Percentiles rank a stretch among this genome's conserved stretches.
phyloP scores from a whole-genome alignment of 2,797 vertebrate genomes.

The Balearica regulorum region DNA sequence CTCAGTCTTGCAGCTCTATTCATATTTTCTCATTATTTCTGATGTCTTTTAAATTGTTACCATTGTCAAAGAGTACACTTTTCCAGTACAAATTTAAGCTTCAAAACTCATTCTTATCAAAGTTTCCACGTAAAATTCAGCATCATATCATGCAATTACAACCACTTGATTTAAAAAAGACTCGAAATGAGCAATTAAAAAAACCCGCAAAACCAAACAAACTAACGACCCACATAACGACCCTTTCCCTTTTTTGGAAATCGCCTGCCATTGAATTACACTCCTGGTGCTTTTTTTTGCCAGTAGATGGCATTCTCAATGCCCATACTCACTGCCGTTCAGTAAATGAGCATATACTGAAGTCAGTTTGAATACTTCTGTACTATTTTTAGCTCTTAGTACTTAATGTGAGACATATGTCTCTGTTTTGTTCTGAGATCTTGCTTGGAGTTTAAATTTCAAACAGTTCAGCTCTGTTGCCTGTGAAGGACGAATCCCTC shows the following conservation, averaged over 20 bases:
- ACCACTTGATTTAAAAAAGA: background rate
- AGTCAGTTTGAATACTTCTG: background rate
- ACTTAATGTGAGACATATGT: background rate
- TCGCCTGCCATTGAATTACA: background rate
- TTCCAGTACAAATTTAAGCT: background rate
- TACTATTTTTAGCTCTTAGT: background rate
- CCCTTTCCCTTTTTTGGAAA: background rate
- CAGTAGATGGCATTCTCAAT: conserved; percentile 63
- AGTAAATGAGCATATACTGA: background rate
- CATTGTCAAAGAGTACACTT: background rate
- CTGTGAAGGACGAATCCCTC: background rate
- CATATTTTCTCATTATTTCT: background rate
- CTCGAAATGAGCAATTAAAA: background rate
- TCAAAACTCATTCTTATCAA: background rate
- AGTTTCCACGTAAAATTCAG: background rate
- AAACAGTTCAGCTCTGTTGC: background rate
- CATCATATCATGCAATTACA: background rate
- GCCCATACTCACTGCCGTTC: background rate
- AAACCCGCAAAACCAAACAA: background rate
- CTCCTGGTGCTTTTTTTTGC: conserved; percentile 1
- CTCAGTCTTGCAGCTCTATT: background rate
- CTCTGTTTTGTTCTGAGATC: background rate
- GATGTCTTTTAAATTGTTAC: background rate
- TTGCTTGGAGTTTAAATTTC: background rate
- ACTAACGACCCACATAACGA: background rate